Evolutionary conservation across 2,888 invertebrate species (phyloP).

Genomic region (Plebejus melissa): DNA sequence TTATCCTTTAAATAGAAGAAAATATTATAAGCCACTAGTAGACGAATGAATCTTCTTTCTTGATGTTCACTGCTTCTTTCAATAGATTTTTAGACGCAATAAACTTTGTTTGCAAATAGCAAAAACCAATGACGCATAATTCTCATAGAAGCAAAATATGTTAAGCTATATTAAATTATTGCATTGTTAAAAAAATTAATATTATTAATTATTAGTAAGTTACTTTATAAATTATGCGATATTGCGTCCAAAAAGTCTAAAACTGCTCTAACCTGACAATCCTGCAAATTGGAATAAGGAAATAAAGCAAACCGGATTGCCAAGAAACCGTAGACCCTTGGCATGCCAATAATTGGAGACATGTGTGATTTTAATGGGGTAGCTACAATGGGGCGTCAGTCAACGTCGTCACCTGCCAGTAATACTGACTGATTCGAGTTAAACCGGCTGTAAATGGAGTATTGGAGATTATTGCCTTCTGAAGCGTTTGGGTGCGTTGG

Average conservation of each 20-base stretch:
- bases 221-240: too few relatives aligned
- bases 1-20: background rate
- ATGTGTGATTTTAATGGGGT: constrained; percentile 16
- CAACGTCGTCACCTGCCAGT: constrained; percentile 5
- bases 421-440: background rate
- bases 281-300: background rate
- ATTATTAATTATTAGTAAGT: too few relatives aligned
- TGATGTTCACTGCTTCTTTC: too few relatives aligned
- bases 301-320: background rate
- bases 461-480: background rate
- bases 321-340: background rate
- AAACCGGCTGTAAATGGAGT: background rate
- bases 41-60: background rate
- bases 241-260: too few relatives aligned
- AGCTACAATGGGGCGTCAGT: constrained; percentile 10
- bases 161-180: too few relatives aligned
- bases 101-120: too few relatives aligned
- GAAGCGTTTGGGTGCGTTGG: background rate
- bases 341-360: constrained; percentile 3
- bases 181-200: too few relatives aligned
- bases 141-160: too few relatives aligned
- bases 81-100: too few relatives aligned
- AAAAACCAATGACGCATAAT: too few relatives aligned
- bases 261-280: background rate
- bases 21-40: background rate